A percentile compares a stretch with the other conserved stretches of the same genome.
Evolutionary conservation across 2,888 invertebrate genomes (phyloP).

Genomic region (Lepidonotus clava): DNA sequence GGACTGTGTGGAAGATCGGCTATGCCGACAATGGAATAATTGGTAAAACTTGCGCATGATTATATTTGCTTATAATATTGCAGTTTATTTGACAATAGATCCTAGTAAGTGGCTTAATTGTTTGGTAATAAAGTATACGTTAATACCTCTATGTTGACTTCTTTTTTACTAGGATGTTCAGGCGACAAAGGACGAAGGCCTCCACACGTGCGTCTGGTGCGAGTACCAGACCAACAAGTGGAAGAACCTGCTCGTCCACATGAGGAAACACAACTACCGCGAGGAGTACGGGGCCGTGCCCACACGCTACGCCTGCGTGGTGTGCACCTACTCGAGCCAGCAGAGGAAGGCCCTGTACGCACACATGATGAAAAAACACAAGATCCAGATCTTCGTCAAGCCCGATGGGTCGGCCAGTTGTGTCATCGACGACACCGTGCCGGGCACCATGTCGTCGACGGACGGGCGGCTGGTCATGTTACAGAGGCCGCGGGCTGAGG

Average conservation of each 20-base stretch:
- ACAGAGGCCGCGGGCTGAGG: constrained; percentile 50
- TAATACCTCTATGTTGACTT: background rate
- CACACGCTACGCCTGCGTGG: constrained; percentile 70
- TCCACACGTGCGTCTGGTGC: constrained; percentile 75
- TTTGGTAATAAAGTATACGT: background rate
- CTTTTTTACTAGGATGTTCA: constrained; percentile 6
- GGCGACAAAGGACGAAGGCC: background rate
- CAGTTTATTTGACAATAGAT: no score
- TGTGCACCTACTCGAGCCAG: constrained; percentile 76
- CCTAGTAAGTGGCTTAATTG: no score
- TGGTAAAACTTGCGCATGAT: no score
- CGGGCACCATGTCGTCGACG: background rate
- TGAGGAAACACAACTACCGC: constrained; percentile 62
- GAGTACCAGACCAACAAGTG: constrained; percentile 75
- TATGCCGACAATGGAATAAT: no score
- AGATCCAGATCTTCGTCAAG: constrained; percentile 68
- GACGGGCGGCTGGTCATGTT: constrained; percentile 56
- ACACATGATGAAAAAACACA: constrained; percentile 78
- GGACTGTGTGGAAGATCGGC: no score
- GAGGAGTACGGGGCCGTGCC: background rate
- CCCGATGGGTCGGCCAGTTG: constrained; percentile 44
- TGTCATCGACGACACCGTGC: constrained; percentile 50
- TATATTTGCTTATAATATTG: no score
- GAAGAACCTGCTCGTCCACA: constrained; percentile 77
- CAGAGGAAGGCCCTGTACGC: constrained; percentile 74